phyloP scores from a whole-genome alignment of 2,113 vertebrate genomes.

The Meles meles region DNA sequence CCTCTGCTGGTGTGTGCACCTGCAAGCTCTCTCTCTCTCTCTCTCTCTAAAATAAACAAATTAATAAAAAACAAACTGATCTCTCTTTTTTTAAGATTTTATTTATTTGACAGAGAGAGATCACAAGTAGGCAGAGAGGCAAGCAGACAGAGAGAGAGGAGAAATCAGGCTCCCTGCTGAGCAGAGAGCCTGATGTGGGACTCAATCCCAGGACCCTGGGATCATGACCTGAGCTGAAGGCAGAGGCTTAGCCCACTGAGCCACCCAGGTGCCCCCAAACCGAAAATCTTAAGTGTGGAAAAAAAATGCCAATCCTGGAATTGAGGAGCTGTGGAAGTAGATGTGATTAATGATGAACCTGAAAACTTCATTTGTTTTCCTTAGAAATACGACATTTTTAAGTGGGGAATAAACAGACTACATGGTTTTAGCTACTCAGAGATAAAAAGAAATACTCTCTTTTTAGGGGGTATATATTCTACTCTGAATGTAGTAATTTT shows the following conservation, averaged over 20 bases:
- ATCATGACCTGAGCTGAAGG: too few species aligned
- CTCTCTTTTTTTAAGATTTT: too few species aligned
- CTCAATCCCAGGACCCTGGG: too few species aligned
- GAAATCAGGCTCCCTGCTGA: too few species aligned
- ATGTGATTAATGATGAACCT: background rate
- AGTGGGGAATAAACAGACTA: conserved; percentile 1
- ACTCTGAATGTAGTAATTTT: background rate
- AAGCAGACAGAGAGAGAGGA: too few species aligned
- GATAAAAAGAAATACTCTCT: background rate
- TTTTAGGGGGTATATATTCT: background rate
- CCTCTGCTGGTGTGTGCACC: background rate
- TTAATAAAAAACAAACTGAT: background rate
- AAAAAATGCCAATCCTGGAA: background rate
- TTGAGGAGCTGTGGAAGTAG: background rate
- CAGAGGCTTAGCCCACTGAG: too few species aligned
- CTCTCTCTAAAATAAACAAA: background rate
- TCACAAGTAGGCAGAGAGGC: too few species aligned
- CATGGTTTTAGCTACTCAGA: background rate
- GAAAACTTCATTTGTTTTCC: background rate
- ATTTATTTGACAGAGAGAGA: too few species aligned
- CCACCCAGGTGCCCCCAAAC: too few species aligned
- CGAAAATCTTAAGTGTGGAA: background rate
- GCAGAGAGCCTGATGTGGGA: too few species aligned
- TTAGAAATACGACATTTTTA: conserved; percentile 20
- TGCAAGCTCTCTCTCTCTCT: background rate